Conservation (phyloP, 2,888 invertebrate species). For the Myopa testacea region DNA sequence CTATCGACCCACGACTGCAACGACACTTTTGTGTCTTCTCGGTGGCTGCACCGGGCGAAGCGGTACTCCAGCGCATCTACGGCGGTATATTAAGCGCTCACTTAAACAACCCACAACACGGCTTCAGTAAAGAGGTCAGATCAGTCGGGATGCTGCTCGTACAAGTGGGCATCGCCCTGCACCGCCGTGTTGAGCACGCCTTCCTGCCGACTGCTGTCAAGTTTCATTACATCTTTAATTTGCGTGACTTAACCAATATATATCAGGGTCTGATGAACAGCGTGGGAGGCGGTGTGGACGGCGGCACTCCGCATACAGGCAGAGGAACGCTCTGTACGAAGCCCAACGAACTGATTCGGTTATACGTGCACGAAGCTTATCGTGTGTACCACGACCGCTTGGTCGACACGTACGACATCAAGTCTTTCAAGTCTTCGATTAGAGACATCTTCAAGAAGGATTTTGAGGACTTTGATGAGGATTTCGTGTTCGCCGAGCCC, state of each 20-base stretch:
- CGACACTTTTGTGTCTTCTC: conserved; percentile 90
- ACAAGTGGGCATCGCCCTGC: conserved; percentile 80
- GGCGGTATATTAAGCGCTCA: conserved; percentile 84
- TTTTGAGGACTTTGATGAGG: conserved; percentile 83
- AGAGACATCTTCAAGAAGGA: conserved; percentile 85
- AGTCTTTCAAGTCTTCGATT: conserved; percentile 79
- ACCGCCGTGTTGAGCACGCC: conserved; percentile 78
- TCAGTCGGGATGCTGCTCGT: conserved; percentile 69
- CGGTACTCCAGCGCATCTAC: conserved; percentile 87
- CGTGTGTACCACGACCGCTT: conserved; percentile 94
- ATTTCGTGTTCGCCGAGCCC: conserved; percentile 79
- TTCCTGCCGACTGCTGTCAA: conserved; percentile 95
- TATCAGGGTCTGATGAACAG: conserved; percentile 93
- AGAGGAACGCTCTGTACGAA: conserved; percentile 71
- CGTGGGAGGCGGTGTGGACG: conserved; percentile 71
- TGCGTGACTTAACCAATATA: conserved; percentile 92
- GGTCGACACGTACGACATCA: conserved; percentile 82
- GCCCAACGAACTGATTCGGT: conserved; percentile 79
- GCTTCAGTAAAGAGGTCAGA: conserved; percentile 72
- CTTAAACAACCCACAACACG: conserved; percentile 74
- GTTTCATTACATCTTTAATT: conserved; percentile 94
- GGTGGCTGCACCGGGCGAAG: conserved; percentile 83
- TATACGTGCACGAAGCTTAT: conserved; percentile 92
- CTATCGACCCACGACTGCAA: conserved; percentile 91
- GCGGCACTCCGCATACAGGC: conserved; percentile 32